A percentile compares a stretch with the other conserved stretches of the same genome.
Evolutionary conservation across 1,140 invertebrate genomes (phyloP).

Genomic region (Cherax destructor): DNA sequence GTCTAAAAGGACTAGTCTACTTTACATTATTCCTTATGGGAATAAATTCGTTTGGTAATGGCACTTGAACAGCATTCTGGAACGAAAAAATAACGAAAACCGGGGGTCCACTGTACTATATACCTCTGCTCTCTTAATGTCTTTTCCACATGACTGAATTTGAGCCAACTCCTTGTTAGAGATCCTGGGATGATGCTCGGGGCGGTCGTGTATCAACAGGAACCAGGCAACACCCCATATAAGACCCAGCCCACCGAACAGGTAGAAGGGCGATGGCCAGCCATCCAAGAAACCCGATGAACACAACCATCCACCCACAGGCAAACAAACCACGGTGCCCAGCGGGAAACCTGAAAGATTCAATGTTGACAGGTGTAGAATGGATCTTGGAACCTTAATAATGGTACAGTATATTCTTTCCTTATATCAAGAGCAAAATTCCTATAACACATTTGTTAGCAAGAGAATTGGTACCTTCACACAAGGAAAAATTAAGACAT

Average conservation of each 20-base stretch:
- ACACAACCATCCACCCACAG: conserved; percentile 53
- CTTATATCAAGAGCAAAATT: too few species aligned
- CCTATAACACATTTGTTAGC: too few species aligned
- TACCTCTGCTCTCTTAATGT: conserved; percentile 56
- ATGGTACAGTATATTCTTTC: too few species aligned
- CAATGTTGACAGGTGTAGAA: background rate
- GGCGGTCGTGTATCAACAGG: conserved; percentile 75
- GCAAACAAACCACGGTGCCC: conserved; percentile 45
- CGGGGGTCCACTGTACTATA: too few species aligned
- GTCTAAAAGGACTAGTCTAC: too few species aligned
- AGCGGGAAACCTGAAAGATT: conserved; percentile 42
- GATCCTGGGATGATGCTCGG: conserved; percentile 81
- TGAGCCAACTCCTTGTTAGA: conserved; percentile 82
- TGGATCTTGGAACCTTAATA: background rate
- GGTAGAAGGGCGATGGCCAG: conserved; percentile 61
- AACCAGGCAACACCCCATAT: conserved; percentile 73
- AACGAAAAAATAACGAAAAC: too few species aligned
- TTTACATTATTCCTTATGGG: too few species aligned
- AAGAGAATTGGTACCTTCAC: too few species aligned
- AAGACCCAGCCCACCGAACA: conserved; percentile 54
- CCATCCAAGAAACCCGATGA: conserved; percentile 45
- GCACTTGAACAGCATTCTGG: too few species aligned
- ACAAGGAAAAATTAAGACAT: too few species aligned
- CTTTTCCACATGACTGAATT: conserved; percentile 73
- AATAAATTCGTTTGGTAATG: too few species aligned